These are phyloP conservation scores for Terrapene triunguis DNA, from an alignment of 2,113 vertebrate species.

Conservation along the genomic window DNA sequence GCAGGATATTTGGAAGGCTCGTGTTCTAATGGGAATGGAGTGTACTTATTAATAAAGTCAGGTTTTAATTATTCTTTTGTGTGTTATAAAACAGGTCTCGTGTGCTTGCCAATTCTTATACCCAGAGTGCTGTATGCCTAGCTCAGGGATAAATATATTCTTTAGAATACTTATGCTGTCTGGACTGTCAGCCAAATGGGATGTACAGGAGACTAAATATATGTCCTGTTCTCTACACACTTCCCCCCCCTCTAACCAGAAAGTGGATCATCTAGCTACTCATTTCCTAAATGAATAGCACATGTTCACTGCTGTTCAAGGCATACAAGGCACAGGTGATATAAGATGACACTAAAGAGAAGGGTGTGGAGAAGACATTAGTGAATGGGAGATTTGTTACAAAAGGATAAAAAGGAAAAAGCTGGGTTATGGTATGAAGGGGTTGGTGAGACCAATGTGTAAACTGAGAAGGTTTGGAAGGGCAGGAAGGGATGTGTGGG, in stretches of 20 bases:
- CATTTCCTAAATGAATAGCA: background rate
- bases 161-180: conserved; percentile 30
- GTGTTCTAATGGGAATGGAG: conserved; percentile 13
- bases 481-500: background rate
- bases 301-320: background rate
- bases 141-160: conserved; percentile 9
- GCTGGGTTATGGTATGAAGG: background rate
- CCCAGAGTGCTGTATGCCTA: background rate
- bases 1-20: background rate
- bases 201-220: conserved; percentile 18
- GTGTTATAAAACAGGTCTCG: conserved; percentile 45
- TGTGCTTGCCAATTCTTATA: conserved; percentile 33
- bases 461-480: background rate
- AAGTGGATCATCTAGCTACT: background rate
- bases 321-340: background rate
- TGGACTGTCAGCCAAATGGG: background rate
- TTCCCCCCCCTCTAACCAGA: background rate
- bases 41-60: conserved; percentile 39
- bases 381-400: background rate
- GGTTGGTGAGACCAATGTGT: fast-evolving
- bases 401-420: background rate
- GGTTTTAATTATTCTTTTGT: conserved; percentile 60
- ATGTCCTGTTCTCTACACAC: background rate
- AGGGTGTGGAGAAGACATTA: background rate
- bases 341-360: background rate